Evolutionary conservation across 2,113 vertebrate genomes (phyloP).

Genomic region (Ceyx melanurus): DNA sequence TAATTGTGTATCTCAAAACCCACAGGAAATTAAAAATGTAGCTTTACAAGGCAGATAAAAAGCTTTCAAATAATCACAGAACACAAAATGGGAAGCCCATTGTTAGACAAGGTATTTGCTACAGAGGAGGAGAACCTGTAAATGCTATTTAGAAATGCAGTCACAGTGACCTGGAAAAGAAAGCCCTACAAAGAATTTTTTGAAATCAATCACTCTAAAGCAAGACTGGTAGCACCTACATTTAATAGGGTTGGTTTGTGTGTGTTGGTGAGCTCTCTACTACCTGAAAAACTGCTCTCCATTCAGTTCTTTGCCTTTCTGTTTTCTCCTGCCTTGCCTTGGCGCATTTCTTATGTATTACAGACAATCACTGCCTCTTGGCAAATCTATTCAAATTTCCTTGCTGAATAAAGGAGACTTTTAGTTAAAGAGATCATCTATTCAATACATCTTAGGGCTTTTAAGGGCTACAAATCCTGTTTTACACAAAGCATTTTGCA

Average conservation of each 20-base stretch:
- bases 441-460: not conserved
- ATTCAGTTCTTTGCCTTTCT: not conserved
- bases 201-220: not conserved
- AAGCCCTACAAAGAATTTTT: not conserved
- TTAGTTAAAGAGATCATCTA: not conserved
- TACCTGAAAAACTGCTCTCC: not conserved
- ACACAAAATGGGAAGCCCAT: not conserved
- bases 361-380: not conserved
- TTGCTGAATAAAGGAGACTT: not conserved
- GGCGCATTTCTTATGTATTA: not conserved
- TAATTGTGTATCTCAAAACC: not conserved
- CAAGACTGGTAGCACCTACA: not conserved
- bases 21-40: constrained; percentile 26
- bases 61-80: not conserved
- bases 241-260: not conserved
- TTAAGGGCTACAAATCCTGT: not conserved
- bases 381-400: not conserved
- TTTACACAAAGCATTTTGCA: not conserved
- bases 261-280: not conserved
- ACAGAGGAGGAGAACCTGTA: not conserved
- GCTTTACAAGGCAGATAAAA: constrained; percentile 8
- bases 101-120: not conserved
- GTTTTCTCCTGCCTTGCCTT: not conserved
- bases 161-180: not conserved
- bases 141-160: constrained; percentile 19